Evolutionary conservation across 1,140 invertebrate species (phyloP), one percentile per base, ranked within the genome.

Genomic region (Bombus consobrinus): DNA sequence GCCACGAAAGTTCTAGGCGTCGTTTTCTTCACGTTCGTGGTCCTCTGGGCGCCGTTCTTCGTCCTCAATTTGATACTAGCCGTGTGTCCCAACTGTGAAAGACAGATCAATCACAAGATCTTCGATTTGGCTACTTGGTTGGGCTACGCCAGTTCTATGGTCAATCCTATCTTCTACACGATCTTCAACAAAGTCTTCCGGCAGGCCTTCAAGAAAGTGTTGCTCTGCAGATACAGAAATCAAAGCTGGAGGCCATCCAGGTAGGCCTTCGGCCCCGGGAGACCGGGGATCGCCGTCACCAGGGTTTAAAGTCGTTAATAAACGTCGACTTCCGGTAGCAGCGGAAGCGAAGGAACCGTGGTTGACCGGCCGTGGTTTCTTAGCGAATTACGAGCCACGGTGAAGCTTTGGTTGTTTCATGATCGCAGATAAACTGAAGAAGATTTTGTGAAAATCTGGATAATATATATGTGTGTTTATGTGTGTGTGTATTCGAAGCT

Each of bases 111-210:
- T 37, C 97, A 96, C 82, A 97, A 97, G 95, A 97, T 98, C 47
- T 97, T 98, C 91, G 97, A 98, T 92, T 96, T 98, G 71, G 97
- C 98, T 37, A 97, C 98, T 28, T 99, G 98, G 98, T 95, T 99
- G 57, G 98, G 98, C 64, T 99, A 99, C 94, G 97, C 98, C 53
- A 98, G 98, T 91, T 98, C 98, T 5, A 98, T 98, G 97, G 98
- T 99, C 22, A 99, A 99, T 95, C 98, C 98, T 0, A 98, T 98
- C 87, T 98, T 99, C 94, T 99, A 99, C 94, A 99, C 98, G 4
- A 98, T 99, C 85, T 99, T 99, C 95, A 99, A 99, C 95, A 98
- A 98, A 93, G 97, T 98, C 62, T 99, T 99, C 94, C 95, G 98
- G 64, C 97, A 98, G 92, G 98, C 98, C 0, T 99, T 99, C 94